phyloP scores from a whole-genome alignment of 2,113 vertebrate genomes.

The Ochotona princeps region DNA sequence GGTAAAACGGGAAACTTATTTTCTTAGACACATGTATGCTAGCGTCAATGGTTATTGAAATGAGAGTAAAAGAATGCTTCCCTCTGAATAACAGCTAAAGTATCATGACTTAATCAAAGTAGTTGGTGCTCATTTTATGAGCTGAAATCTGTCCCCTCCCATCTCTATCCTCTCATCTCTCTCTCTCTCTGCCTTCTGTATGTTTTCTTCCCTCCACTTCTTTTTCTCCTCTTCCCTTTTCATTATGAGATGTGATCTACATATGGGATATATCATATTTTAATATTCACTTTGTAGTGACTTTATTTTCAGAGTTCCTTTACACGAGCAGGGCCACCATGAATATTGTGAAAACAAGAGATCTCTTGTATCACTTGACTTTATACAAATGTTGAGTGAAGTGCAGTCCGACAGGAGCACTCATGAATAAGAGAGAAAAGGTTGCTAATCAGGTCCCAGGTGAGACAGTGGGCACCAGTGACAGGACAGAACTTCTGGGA shows the following conservation, averaged over 20 bases:
- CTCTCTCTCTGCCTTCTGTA: neutral
- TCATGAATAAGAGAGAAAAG: neutral
- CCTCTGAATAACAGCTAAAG: neutral
- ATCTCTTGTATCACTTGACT: neutral
- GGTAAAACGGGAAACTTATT: neutral
- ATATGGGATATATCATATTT: neutral
- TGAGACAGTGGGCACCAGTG: neutral
- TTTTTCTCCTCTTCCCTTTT: neutral
- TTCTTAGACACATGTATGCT: neutral
- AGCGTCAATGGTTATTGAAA: neutral
- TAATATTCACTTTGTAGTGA: slow-evolving; percentile 35
- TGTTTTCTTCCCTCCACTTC: too few species aligned
- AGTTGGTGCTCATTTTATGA: neutral
- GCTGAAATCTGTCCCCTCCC: neutral
- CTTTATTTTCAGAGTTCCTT: neutral
- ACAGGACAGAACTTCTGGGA: neutral
- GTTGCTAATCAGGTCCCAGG: neutral
- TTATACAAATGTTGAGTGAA: neutral
- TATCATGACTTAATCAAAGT: neutral
- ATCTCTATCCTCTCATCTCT: neutral
- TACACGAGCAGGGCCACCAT: neutral
- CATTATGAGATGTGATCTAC: neutral
- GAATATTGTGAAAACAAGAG: neutral
- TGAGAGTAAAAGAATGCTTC: neutral
- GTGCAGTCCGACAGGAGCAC: neutral